Conservation (phyloP, 2,888 invertebrate species). For the Ptilodon capucinus region DNA sequence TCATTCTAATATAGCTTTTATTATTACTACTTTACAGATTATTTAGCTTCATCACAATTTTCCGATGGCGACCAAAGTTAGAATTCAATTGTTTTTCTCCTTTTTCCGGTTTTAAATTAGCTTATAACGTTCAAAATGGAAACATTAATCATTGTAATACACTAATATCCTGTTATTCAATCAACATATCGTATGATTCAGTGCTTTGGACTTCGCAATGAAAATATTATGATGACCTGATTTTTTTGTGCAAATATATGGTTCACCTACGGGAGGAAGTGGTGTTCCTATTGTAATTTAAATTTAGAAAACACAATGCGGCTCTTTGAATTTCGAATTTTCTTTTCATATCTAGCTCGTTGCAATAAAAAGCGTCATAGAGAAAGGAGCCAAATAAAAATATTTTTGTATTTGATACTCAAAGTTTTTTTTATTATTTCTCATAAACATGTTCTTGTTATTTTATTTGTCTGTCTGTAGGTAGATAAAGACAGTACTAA, state of each 20-base stretch:
- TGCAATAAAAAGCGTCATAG: too few species aligned
- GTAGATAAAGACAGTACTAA: constrained; percentile 31
- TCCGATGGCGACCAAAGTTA: too few species aligned
- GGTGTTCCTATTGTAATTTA: constrained; percentile 12
- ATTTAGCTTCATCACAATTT: background rate
- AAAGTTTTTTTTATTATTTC: background rate
- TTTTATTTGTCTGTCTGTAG: background rate
- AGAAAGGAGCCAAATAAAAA: background rate
- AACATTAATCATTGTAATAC: constrained; percentile 34
- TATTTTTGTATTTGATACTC: background rate
- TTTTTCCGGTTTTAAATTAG: too few species aligned
- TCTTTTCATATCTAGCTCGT: background rate
- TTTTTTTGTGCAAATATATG: constrained; percentile 10
- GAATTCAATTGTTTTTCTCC: too few species aligned
- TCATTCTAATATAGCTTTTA: too few species aligned
- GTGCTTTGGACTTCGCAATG: constrained; percentile 15
- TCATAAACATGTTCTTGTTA: too few species aligned
- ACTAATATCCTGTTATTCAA: constrained; percentile 29
- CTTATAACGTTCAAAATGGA: constrained; percentile 24
- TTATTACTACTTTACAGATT: too few species aligned
- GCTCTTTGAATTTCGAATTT: background rate
- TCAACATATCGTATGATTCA: constrained; percentile 30
- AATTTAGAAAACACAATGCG: background rate
- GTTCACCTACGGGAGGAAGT: constrained; percentile 9
- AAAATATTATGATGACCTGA: constrained; percentile 36